Base-by-base conservation (phyloP, 2,113 vertebrate genomes). In the Psilopogon haemacephalus region DNA sequence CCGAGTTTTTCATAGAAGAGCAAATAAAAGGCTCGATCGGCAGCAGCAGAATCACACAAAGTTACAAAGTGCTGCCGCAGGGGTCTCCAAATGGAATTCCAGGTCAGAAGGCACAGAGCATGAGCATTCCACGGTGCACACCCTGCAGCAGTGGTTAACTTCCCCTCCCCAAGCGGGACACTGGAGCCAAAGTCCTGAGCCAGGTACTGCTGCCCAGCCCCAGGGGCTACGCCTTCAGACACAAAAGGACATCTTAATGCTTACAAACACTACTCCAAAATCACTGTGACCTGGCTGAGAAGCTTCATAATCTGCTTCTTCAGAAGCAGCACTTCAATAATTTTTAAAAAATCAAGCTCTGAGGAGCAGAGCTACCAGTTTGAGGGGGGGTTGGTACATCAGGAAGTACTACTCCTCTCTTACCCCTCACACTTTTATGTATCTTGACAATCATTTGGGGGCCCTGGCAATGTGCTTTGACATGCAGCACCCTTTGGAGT, bases 101-200 rank as follows among this genome's bases (percentile, higher is more conserved):
- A 55, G 78, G 35, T n/a, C 58, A 84, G 23, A 78, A 35, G 15
- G 24, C 12, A 84, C 15, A 30, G 69, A 54, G 28, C 12, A 58
- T 3, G 20, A 71, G 11, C 8, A 86, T 15, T 46, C 8, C 5
- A 21, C 38, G 30, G 11, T 11, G 6, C 5, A 58, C 18, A 50
- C 14, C 7, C 32, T 84, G 60, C 24, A 30, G 28, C 6, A 40
- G 18, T 0, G 4, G 4, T 19, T 82, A 79, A 52, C 27, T 71
- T 50, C 28, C n/a, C n/a, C 52, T 46, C 15, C 23, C 62, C 27
- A 81, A 54, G 67, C 3, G 12, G 9, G 37, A 63, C 35, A 46
- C 0, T 0, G 30, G 9, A 48, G 30, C n/a, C n/a, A n/a, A 58
- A 1, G 0, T 35, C 52, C 70, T 64, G n/a, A 77, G 37, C 37